These are phyloP conservation scores for Scotopteryx bipunctaria DNA, from an alignment of 2,888 invertebrate species.

Conservation along the genomic window DNA sequence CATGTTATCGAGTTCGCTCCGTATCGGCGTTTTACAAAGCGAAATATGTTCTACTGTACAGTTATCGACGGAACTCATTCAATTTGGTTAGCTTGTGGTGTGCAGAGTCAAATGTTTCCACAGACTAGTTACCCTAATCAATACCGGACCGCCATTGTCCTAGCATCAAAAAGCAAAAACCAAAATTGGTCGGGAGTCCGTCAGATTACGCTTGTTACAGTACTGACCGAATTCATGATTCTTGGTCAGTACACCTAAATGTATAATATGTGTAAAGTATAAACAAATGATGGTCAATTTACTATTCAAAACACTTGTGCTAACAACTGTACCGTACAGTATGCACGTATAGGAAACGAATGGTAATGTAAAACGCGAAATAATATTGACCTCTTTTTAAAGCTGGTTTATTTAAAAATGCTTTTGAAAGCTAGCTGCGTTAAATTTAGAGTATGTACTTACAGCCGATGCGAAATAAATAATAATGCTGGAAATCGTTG, in stretches of 20 bases:
- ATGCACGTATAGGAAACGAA: slow-evolving; percentile 19
- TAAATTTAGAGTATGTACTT: slow-evolving; percentile 13
- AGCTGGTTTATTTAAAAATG: slow-evolving; percentile 16
- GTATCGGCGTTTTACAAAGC: slow-evolving; percentile 34
- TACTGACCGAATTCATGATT: too few relatives aligned
- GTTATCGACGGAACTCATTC: slow-evolving; percentile 1
- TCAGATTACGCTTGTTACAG: too few relatives aligned
- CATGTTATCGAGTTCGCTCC: slow-evolving; percentile 45
- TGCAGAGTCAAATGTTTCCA: too few relatives aligned
- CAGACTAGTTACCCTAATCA: too few relatives aligned
- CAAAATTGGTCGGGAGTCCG: too few relatives aligned
- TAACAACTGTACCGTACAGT: slow-evolving; percentile 29
- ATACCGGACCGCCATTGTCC: too few relatives aligned
- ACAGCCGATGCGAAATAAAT: neutral
- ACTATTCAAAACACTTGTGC: neutral
- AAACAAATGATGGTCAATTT: neutral
- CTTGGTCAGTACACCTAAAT: too few relatives aligned
- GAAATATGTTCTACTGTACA: slow-evolving; percentile 32
- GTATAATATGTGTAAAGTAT: too few relatives aligned
- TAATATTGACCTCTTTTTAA: slow-evolving; percentile 23
- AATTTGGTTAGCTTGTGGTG: neutral
- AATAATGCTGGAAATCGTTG: slow-evolving; percentile 1
- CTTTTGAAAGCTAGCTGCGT: slow-evolving; percentile 10
- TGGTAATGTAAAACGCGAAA: slow-evolving; percentile 22
- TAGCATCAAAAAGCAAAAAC: too few relatives aligned